phyloP scores from a whole-genome alignment of 2,888 invertebrate species.

The Drosophila infuscata region DNA sequence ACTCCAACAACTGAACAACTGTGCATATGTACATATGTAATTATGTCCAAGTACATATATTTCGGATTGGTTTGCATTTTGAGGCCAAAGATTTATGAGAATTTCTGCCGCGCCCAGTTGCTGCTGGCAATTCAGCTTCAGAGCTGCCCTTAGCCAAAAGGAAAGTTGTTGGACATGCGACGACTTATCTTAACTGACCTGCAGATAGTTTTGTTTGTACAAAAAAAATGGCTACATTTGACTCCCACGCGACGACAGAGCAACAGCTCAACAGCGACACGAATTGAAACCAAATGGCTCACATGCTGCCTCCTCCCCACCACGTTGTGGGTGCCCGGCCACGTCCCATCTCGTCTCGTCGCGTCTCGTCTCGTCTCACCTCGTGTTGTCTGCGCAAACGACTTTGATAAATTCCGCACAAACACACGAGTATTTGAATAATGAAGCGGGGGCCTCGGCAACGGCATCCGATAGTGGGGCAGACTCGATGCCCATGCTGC shows the following conservation, averaged over 20 bases:
- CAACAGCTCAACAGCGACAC: slow-evolving; percentile 47
- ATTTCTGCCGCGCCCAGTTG: slow-evolving; percentile 68
- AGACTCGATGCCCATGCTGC: slow-evolving; percentile 38
- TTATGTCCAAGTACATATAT: slow-evolving; percentile 43
- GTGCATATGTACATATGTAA: slow-evolving; percentile 37
- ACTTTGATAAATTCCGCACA: slow-evolving; percentile 79
- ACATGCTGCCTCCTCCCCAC: slow-evolving; percentile 36
- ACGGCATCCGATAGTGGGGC: slow-evolving; percentile 33
- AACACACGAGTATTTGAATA: slow-evolving; percentile 76
- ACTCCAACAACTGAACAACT: slow-evolving; percentile 23
- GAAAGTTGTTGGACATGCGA: slow-evolving; percentile 70
- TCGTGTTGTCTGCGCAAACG: slow-evolving; percentile 37
- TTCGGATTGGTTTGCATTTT: slow-evolving; percentile 38
- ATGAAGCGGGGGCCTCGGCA: slow-evolving; percentile 75
- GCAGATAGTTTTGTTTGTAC: slow-evolving; percentile 65
- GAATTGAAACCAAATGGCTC: slow-evolving; percentile 61
- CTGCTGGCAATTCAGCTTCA: slow-evolving; percentile 22
- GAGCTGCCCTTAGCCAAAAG: slow-evolving; percentile 71
- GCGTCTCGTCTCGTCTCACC: slow-evolving; percentile 13
- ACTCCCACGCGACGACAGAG: slow-evolving; percentile 75
- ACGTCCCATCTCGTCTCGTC: slow-evolving; percentile 6
- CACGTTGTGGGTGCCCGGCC: slow-evolving; percentile 18
- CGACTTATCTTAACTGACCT: slow-evolving; percentile 74
- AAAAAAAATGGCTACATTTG: slow-evolving; percentile 62
- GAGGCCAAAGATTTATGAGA: slow-evolving; percentile 75